These are phyloP conservation scores for Toxostoma redivivum DNA, from an alignment of 2,113 vertebrate genomes.

Conservation along the genomic window DNA sequence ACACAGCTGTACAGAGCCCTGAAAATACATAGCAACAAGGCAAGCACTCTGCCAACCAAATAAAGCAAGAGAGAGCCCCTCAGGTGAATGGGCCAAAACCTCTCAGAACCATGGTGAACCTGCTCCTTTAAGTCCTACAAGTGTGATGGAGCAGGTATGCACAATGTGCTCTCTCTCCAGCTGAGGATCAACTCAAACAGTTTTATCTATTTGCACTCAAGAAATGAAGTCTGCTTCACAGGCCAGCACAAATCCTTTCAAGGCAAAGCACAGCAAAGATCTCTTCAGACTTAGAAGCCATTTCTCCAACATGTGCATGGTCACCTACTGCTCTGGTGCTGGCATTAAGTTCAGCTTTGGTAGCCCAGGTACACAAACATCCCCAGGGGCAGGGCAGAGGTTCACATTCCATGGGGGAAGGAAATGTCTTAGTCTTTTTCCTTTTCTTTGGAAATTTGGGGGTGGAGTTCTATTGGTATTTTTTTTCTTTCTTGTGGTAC, in stretches of 20 bases:
- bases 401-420: background rate
- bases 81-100: background rate
- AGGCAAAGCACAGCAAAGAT: background rate
- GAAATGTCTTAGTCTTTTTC: background rate
- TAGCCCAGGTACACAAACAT: background rate
- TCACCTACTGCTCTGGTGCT: background rate
- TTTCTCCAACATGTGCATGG: accelerated
- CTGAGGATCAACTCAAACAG: background rate
- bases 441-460: background rate
- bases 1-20: background rate
- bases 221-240: background rate
- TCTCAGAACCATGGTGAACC: background rate
- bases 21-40: background rate
- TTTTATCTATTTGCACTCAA: background rate
- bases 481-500: background rate
- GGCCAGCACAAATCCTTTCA: background rate
- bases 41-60: background rate
- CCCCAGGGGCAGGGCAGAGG: background rate
- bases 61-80: background rate
- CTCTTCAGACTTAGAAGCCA: background rate
- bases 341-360: background rate
- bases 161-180: background rate
- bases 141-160: background rate
- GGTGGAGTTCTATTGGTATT: background rate
- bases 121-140: background rate